Evolutionary conservation across 2,797 vertebrate species (phyloP).

Genomic region (Coluber constrictor): DNA sequence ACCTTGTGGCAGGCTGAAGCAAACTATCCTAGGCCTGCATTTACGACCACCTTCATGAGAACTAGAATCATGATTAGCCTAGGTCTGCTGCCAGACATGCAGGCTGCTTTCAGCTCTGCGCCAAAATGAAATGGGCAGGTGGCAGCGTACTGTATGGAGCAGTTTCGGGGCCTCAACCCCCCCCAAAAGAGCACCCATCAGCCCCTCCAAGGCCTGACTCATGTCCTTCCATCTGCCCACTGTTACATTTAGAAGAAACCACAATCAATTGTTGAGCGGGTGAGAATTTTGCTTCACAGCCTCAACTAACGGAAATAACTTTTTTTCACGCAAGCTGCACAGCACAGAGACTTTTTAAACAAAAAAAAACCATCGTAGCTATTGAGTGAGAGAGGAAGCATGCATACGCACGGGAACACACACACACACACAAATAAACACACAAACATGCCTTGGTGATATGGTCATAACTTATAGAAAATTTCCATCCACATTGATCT

Average conservation of each 20-base stretch:
- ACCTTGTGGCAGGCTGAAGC: background rate
- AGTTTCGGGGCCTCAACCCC: background rate
- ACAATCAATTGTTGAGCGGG: constrained; percentile 31
- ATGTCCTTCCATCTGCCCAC: background rate
- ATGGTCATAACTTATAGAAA: constrained; percentile 32
- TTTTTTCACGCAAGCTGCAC: constrained; percentile 24
- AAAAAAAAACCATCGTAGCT: constrained; percentile 22
- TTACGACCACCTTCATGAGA: background rate
- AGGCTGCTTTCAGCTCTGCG: background rate
- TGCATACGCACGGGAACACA: background rate
- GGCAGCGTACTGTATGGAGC: background rate
- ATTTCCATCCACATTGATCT: constrained; percentile 21
- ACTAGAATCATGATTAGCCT: background rate
- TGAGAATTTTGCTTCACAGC: constrained; percentile 29
- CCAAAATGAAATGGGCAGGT: background rate
- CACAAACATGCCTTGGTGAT: constrained; percentile 2
- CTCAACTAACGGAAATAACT: constrained; percentile 27
- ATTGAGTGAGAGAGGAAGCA: constrained; percentile 38
- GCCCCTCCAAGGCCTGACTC: background rate
- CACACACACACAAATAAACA: background rate
- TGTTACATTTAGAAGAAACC: background rate
- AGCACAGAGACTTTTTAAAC: background rate
- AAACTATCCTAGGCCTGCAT: background rate
- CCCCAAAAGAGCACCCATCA: background rate
- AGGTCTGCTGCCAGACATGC: background rate